Conservation (phyloP, 2,797 vertebrate genomes). For the Bothrops alternatus region DNA sequence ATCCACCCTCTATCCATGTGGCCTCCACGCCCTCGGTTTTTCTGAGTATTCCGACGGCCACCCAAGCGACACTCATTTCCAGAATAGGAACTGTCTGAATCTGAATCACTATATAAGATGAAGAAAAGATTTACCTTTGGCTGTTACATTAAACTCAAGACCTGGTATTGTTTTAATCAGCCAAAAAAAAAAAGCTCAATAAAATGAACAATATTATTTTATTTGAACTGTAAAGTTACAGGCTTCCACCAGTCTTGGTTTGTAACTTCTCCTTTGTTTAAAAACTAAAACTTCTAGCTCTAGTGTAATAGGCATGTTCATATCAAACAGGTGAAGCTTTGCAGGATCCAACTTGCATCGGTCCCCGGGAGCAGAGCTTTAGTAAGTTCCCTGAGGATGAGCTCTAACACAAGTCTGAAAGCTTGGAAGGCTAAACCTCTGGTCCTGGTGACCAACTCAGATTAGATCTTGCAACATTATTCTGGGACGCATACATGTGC, state of each 20-base stretch:
- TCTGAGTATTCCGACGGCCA: constrained; percentile 78
- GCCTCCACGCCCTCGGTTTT: constrained; percentile 83
- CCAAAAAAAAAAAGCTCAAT: no score
- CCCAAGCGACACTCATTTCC: constrained; percentile 79
- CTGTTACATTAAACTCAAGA: neutral
- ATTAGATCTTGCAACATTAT: neutral
- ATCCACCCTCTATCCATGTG: constrained; percentile 84
- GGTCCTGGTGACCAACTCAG: neutral
- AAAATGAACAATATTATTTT: neutral
- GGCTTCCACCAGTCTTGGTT: neutral
- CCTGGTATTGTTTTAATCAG: neutral
- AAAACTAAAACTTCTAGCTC: neutral
- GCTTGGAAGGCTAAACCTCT: neutral
- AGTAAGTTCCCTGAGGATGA: neutral
- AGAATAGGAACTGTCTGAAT: constrained; percentile 85
- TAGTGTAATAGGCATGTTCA: neutral
- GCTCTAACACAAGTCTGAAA: neutral
- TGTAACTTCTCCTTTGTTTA: neutral
- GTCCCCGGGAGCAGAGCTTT: neutral
- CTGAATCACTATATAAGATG: constrained; percentile 77
- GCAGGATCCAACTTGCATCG: no score
- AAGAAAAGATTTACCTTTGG: neutral
- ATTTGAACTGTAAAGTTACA: neutral
- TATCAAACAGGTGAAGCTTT: neutral
- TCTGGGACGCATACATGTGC: neutral